phyloP scores from a whole-genome alignment of 2,113 vertebrate genomes.

The Dicentrarchus labrax region DNA sequence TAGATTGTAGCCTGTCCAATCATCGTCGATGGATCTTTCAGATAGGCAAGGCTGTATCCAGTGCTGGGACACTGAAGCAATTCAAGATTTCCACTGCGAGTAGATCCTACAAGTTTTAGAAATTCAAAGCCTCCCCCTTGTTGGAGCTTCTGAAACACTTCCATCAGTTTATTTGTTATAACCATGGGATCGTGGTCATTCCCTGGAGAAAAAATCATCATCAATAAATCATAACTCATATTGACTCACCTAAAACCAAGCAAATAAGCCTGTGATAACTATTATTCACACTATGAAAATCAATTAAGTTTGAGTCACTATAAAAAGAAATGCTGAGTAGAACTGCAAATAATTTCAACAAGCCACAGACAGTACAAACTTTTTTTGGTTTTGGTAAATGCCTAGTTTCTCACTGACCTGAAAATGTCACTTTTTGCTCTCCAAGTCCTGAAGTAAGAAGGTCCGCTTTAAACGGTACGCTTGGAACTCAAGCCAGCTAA shows the following conservation, averaged over 20 bases:
- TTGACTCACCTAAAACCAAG: too few species aligned
- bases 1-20: conserved; percentile 19
- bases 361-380: conserved; percentile 14
- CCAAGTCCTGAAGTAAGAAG: conserved; percentile 15
- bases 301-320: neutral
- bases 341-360: conserved; percentile 17
- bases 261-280: neutral
- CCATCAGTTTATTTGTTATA: neutral
- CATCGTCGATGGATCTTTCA: conserved; percentile 5
- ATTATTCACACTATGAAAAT: neutral
- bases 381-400: conserved; percentile 22
- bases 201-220: neutral
- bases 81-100: neutral
- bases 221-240: neutral
- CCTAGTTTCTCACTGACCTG: conserved; percentile 31
- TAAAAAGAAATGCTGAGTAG: neutral
- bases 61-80: conserved; percentile 7
- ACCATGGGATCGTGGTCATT: neutral
- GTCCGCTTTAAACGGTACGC: conserved; percentile 4
- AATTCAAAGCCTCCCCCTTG: neutral
- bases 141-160: neutral
- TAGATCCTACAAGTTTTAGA: neutral
- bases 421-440: conserved; percentile 38
- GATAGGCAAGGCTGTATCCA: conserved; percentile 12
- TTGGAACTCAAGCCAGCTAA: neutral